Evolutionary conservation across 2,888 invertebrate species (phyloP).

Genomic region (Axea sp.): DNA sequence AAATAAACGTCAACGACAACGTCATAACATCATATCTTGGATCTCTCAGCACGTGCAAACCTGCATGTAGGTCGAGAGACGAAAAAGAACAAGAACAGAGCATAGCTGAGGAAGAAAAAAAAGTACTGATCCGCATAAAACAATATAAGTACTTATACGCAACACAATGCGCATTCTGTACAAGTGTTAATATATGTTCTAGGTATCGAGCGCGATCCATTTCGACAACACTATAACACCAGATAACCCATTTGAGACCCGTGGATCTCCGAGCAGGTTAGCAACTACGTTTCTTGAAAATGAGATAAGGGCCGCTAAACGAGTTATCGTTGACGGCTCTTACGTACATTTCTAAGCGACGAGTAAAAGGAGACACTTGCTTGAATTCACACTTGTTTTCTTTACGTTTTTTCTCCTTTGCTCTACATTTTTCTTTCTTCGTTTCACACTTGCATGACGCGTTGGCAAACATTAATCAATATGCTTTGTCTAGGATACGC

Average conservation of each 20-base stretch:
- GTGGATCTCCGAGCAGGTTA: constrained; percentile 58
- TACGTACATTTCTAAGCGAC: constrained; percentile 52
- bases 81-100: constrained; percentile 1
- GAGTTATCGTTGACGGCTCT: constrained; percentile 54
- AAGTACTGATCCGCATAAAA: constrained; percentile 44
- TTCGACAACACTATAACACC: constrained; percentile 49
- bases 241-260: constrained; percentile 54
- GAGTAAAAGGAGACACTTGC: constrained; percentile 45
- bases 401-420: constrained; percentile 2
- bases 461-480: constrained; percentile 59
- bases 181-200: constrained; percentile 52
- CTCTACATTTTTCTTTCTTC: neutral
- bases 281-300: constrained; percentile 53
- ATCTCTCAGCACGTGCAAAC: constrained; percentile 41
- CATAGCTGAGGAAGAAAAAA: constrained; percentile 6
- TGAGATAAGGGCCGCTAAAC: constrained; percentile 58
- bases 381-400: constrained; percentile 35
- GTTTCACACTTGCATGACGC: constrained; percentile 11
- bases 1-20: constrained; percentile 50
- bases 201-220: constrained; percentile 51
- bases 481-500: constrained; percentile 53
- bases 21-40: constrained; percentile 50
- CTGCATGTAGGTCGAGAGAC: constrained; percentile 46
- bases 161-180: constrained; percentile 50
- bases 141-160: constrained; percentile 44